A percentile compares a stretch with the other conserved stretches of the same genome.
phyloP scores from a whole-genome alignment of 2,113 vertebrate genomes.

The Crypturellus undulatus region DNA sequence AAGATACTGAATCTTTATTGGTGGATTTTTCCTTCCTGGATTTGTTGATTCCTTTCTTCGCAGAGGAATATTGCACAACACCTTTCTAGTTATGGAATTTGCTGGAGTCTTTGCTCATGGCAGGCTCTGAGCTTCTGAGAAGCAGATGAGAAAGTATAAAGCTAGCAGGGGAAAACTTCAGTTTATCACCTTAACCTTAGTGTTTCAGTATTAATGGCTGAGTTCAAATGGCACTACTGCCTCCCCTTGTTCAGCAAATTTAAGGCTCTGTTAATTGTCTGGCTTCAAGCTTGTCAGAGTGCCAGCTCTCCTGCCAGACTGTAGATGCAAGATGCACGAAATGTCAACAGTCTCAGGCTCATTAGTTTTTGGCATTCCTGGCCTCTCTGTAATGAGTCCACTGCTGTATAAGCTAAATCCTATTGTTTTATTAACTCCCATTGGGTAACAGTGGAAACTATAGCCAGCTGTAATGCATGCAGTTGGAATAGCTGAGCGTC shows the following conservation, averaged over 20 bases:
- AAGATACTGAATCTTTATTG: background rate
- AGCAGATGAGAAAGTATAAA: background rate
- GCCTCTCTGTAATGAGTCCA: slow-evolving; percentile 37
- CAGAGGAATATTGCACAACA: background rate
- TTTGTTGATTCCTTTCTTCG: background rate
- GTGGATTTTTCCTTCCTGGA: background rate
- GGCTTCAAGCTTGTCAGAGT: background rate
- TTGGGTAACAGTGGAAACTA: slow-evolving; percentile 31
- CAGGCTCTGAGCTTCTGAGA: background rate
- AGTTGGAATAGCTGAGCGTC: background rate
- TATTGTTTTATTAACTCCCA: slow-evolving; percentile 4
- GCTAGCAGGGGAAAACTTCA: background rate
- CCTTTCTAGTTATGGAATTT: background rate
- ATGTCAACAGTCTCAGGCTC: slow-evolving; percentile 45
- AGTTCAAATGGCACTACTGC: slow-evolving; percentile 2
- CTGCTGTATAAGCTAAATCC: slow-evolving; percentile 19
- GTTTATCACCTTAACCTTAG: background rate
- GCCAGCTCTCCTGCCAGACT: slow-evolving; percentile 44
- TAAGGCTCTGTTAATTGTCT: slow-evolving; percentile 28
- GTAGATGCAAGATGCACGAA: slow-evolving; percentile 34
- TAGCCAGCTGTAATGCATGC: slow-evolving; percentile 11
- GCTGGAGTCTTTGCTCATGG: background rate
- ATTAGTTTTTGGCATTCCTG: slow-evolving; percentile 59
- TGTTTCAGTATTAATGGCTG: background rate
- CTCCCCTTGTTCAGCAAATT: slow-evolving; percentile 30